A percentile compares a stretch with the other conserved stretches of the same genome.
Evolutionary conservation across 2,113 vertebrate genomes (phyloP).

Genomic region (Arenaria interpres): DNA sequence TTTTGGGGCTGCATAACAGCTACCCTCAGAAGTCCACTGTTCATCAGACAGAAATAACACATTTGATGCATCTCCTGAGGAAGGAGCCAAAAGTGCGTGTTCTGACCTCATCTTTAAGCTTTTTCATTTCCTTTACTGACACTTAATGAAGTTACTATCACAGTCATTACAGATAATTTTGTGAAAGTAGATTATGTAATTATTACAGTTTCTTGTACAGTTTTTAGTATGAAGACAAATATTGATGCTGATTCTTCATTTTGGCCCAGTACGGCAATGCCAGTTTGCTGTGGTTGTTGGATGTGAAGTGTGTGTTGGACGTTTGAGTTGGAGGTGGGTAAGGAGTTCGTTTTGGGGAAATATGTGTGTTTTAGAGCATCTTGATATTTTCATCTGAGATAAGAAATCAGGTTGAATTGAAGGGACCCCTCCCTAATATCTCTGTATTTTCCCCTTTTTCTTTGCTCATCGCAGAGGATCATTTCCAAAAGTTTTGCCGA

Average conservation of each 20-base stretch:
- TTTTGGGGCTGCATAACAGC: neutral
- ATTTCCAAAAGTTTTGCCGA: neutral
- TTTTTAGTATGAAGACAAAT: neutral
- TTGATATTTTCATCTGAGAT: neutral
- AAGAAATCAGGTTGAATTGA: neutral
- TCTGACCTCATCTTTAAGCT: slow-evolving; percentile 27
- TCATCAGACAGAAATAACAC: neutral
- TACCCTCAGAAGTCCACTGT: neutral
- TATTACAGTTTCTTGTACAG: neutral
- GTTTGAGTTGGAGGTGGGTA: neutral
- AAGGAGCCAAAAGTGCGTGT: slow-evolving; percentile 36
- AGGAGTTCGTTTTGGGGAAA: neutral
- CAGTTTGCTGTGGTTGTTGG: neutral
- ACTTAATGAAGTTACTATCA: slow-evolving; percentile 42
- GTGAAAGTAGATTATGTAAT: neutral
- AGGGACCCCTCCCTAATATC: neutral
- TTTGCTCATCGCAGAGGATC: neutral
- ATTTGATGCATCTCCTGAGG: neutral
- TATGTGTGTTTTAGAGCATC: neutral
- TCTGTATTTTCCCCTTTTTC: neutral
- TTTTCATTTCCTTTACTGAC: slow-evolving; percentile 31
- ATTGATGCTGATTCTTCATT: neutral
- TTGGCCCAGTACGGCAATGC: neutral
- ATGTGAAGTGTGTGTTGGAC: neutral
- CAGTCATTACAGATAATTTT: slow-evolving; percentile 28